These are phyloP conservation scores for Empidonax alnorum DNA, from an alignment of 2,113 vertebrate genomes.

Conservation along the genomic window DNA sequence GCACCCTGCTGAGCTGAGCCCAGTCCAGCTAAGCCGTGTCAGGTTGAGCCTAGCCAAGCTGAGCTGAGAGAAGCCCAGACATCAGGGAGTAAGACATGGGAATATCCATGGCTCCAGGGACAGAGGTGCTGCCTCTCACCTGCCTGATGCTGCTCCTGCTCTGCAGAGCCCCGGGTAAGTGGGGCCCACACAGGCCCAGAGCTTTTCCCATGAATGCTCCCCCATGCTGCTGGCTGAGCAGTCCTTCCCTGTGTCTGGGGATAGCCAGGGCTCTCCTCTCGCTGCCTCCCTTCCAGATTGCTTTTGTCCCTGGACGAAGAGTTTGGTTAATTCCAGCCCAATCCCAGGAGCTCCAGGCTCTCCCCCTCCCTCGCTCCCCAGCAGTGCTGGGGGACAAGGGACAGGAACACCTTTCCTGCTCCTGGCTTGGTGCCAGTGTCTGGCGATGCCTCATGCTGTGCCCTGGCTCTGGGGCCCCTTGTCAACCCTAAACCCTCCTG, in stretches of 20 bases:
- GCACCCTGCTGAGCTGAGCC: accelerated
- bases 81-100: accelerated
- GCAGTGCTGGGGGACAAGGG: accelerated
- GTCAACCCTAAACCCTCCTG: neutral
- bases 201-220: accelerated
- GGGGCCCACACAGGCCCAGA: neutral
- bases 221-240: accelerated
- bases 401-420: neutral
- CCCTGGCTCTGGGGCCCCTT: accelerated
- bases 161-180: neutral
- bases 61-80: neutral
- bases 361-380: accelerated
- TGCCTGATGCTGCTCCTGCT: neutral
- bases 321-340: neutral
- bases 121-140: accelerated
- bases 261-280: neutral
- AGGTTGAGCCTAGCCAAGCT: neutral
- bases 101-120: accelerated
- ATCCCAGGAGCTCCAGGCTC: accelerated
- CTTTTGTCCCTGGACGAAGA: neutral
- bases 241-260: accelerated
- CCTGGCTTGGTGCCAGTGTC: accelerated
- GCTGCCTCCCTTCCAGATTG: neutral
- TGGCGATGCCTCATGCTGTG: accelerated
- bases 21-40: neutral